A percentile compares a stretch with the other conserved stretches of the same genome.
Evolutionary conservation across 2,888 invertebrate genomes (phyloP).

Genomic region (Drosophila tripunctata): DNA sequence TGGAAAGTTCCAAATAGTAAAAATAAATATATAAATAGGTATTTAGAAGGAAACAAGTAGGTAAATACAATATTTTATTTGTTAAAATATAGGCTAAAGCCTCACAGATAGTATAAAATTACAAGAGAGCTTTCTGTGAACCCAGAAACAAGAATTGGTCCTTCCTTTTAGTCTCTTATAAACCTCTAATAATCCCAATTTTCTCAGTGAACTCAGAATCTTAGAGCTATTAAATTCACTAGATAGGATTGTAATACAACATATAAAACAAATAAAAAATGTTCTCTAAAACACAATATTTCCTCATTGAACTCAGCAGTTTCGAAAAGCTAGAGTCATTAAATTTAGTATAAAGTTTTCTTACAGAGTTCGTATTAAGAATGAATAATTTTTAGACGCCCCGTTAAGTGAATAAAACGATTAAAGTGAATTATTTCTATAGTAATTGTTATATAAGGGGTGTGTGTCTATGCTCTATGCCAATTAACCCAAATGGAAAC

Average conservation of each 20-base stretch:
- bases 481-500: constrained; percentile 43
- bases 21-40: not conserved
- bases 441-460: constrained; percentile 15
- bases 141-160: not conserved
- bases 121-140: not conserved
- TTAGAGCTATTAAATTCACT: not conserved
- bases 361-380: not conserved
- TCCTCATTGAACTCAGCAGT: not conserved
- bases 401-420: constrained; percentile 2
- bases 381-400: not conserved
- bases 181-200: not conserved
- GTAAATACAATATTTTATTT: too few species aligned
- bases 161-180: too few species aligned
- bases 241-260: too few species aligned
- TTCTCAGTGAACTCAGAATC: not conserved
- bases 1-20: constrained; percentile 27
- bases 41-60: not conserved
- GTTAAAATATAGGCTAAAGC: too few species aligned
- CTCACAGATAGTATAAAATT: not conserved
- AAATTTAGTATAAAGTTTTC: constrained; percentile 1
- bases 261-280: too few species aligned
- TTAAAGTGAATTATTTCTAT: constrained; percentile 13
- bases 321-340: not conserved
- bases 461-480: not conserved
- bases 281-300: not conserved